Conservation (phyloP, 2,113 vertebrate genomes). For the Formicarius rufipectus region DNA sequence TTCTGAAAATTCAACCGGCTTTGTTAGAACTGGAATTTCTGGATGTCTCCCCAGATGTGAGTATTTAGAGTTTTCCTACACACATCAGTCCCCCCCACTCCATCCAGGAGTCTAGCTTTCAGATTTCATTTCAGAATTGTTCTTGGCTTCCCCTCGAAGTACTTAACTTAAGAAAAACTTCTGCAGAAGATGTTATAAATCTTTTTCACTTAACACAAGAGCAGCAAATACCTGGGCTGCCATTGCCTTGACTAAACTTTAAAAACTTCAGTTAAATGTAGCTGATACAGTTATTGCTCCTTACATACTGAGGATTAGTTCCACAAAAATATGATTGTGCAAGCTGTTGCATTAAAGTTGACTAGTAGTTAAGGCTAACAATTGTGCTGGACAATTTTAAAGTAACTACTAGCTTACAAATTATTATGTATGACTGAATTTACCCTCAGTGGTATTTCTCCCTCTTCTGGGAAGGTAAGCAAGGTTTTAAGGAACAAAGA, state of each 20-base stretch:
- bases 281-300: not conserved
- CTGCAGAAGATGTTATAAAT: not conserved
- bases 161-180: not conserved
- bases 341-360: not conserved
- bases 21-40: constrained; percentile 34
- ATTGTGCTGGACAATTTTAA: not conserved
- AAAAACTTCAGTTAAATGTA: not conserved
- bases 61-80: not conserved
- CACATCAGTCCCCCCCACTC: not conserved
- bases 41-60: not conserved
- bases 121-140: not conserved
- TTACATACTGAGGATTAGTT: not conserved
- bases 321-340: not conserved
- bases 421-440: not conserved
- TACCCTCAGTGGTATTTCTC: not conserved
- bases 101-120: not conserved
- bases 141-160: not conserved
- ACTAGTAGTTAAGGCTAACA: not conserved
- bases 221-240: not conserved
- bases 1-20: not conserved
- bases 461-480: not conserved
- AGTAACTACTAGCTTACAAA: not conserved
- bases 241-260: not conserved
- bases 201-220: not conserved
- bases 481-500: not conserved